Base-by-base conservation (phyloP, 37 sponge, comb jelly and placozoan species). In the Chondrilla cf. caribensis region DNA sequence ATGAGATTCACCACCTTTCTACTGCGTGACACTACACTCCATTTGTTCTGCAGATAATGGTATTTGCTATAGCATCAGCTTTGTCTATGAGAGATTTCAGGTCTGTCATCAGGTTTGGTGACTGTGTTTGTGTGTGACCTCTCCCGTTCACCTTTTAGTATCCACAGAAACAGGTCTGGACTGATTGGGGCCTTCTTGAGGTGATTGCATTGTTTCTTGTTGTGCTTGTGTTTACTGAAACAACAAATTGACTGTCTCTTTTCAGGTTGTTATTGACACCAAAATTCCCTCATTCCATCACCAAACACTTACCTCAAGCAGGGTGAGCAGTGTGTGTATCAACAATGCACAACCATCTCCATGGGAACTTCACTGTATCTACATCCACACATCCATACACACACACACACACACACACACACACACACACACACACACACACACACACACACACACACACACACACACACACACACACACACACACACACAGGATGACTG, bases 391-490 rank as follows among this genome's bases (percentile, higher is more conserved):
- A n/a, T n/a, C n/a, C n/a, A 47, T 11, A 47, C 51, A 33, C 29
- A 62, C 25, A 62, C 29, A 22, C 51, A 47, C 51, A 47, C 64
- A 22, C 64, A 29, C 64, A 29, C 64, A 29, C 64, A 29, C 64
- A 67, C 35, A 26, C 68, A 67, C 68, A 67, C 68, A 67, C 68
- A 26, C 68, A 67, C 68, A 26, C 68, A 67, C 68, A 67, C 68
- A 67, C 68, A 67, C 68, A 67, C 68, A 67, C 68, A 67, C 68
- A 67, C 68, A 67, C 68, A 67, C 68, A 26, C 68, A 67, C 68
- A 26, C 68, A 67, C 68, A 67, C 68, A 67, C 68, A 67, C 68
- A 67, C 68, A 67, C 68, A 67, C 68, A 67, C 68, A 67, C 68
- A 67, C 68, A 67, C 68, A 67, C 68, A 26, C 68, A 67, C 68